These are phyloP conservation scores for Podargus strigoides DNA, from an alignment of 2,797 vertebrate genomes.

Conservation along the genomic window DNA sequence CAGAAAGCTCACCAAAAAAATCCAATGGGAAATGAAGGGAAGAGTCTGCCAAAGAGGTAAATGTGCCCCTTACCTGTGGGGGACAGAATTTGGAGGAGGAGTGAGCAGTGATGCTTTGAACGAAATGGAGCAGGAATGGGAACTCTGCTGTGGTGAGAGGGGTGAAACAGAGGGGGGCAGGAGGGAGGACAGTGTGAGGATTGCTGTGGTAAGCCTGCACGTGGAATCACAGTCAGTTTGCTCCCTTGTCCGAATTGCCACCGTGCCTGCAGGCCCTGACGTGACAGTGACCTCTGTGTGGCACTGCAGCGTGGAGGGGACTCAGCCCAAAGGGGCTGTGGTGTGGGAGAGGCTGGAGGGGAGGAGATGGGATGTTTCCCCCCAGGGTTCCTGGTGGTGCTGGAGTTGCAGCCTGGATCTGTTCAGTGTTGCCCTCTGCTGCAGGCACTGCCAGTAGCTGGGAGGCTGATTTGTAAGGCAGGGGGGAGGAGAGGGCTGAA, in stretches of 20 bases:
- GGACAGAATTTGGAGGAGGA: not conserved
- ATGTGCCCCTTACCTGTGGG: not conserved
- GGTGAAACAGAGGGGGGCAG: not conserved
- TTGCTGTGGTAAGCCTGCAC: not conserved
- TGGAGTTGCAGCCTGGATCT: not conserved
- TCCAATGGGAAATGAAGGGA: not conserved
- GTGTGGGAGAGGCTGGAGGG: not conserved
- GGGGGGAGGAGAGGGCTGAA: not conserved
- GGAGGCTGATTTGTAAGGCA: not conserved
- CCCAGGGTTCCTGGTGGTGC: not conserved
- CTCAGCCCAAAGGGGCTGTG: not conserved
- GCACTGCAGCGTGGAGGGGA: not conserved
- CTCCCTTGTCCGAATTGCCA: rapidly evolving
- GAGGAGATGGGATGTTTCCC: not conserved
- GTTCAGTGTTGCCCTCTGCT: conserved; percentile 23
- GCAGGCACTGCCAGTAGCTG: not conserved
- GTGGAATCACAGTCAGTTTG: rapidly evolving
- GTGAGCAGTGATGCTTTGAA: not conserved
- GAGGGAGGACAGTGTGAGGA: not conserved
- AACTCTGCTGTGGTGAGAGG: not conserved
- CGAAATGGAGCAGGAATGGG: not conserved
- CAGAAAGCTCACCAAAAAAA: not conserved
- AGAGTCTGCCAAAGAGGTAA: not conserved
- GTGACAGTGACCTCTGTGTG: not conserved
- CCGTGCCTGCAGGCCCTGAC: not conserved